These are phyloP conservation scores for Opisthocomus hoazin DNA, from an alignment of 2,113 vertebrate genomes.

Conservation along the genomic window DNA sequence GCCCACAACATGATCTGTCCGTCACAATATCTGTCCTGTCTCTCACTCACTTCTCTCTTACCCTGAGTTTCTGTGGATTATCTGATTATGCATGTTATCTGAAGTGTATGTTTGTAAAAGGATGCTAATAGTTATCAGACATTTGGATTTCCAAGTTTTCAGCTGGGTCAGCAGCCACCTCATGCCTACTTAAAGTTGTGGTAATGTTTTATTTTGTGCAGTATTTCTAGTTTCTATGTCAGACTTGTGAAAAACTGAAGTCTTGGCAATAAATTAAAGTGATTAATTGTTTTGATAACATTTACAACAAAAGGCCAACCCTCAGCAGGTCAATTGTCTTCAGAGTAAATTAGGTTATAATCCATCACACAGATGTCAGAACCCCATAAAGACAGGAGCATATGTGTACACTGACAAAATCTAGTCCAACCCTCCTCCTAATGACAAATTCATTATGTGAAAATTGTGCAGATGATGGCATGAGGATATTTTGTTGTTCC, in stretches of 20 bases:
- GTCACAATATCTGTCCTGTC: neutral
- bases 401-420: neutral
- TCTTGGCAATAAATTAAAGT: conserved; percentile 10
- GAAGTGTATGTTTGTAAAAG: neutral
- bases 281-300: conserved; percentile 58
- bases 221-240: neutral
- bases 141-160: neutral
- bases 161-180: neutral
- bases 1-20: neutral
- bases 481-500: neutral
- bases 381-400: neutral
- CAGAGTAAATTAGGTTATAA: conserved; percentile 49
- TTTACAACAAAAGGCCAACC: conserved; percentile 9
- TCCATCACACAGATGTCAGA: conserved; percentile 17
- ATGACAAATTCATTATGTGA: conserved; percentile 5
- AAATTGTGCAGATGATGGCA: neutral
- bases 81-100: neutral
- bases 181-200: neutral
- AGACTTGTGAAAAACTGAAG: neutral
- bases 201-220: neutral
- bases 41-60: neutral
- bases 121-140: neutral
- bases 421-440: too few relatives aligned
- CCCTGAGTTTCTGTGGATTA: neutral
- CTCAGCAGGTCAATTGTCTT: conserved; percentile 17